Conservation (phyloP, 2,888 invertebrate species). For the Philopedon plagiatum region DNA sequence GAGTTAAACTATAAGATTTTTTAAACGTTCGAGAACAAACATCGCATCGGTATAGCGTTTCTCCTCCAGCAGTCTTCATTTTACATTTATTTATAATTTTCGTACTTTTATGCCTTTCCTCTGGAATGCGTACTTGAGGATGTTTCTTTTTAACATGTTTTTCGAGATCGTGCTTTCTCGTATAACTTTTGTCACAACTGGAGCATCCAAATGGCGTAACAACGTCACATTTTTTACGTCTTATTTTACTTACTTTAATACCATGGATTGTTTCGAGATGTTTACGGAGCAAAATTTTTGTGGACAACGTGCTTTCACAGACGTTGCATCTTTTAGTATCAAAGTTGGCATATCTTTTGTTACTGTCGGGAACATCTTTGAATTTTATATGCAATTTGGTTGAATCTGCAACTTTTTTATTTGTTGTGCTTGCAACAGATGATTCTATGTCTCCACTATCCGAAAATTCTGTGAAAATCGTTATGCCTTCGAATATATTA, state of each 20-base stretch:
- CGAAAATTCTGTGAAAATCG: neutral
- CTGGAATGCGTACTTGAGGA: constrained; percentile 29
- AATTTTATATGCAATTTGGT: neutral
- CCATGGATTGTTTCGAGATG: constrained; percentile 56
- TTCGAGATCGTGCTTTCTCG: constrained; percentile 64
- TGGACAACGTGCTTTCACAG: constrained; percentile 55
- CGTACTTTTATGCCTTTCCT: constrained; percentile 53
- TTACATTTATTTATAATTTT: constrained; percentile 59
- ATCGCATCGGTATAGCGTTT: constrained; percentile 65
- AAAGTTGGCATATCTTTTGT: constrained; percentile 18
- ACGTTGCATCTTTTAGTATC: constrained; percentile 49
- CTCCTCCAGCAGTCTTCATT: constrained; percentile 51
- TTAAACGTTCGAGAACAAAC: constrained; percentile 66
- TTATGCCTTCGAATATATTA: neutral
- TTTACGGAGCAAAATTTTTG: constrained; percentile 53
- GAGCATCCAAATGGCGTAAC: constrained; percentile 61
- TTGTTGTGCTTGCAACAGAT: neutral
- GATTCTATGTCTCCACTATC: neutral
- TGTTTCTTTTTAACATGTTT: constrained; percentile 62
- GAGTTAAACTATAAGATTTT: constrained; percentile 65
- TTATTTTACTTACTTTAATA: constrained; percentile 48
- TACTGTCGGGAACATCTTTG: neutral
- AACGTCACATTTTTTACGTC: constrained; percentile 62
- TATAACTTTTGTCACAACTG: constrained; percentile 63
- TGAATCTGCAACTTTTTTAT: neutral